Base-by-base conservation (phyloP, 2,888 invertebrate species). In the Conus canariensis region DNA sequence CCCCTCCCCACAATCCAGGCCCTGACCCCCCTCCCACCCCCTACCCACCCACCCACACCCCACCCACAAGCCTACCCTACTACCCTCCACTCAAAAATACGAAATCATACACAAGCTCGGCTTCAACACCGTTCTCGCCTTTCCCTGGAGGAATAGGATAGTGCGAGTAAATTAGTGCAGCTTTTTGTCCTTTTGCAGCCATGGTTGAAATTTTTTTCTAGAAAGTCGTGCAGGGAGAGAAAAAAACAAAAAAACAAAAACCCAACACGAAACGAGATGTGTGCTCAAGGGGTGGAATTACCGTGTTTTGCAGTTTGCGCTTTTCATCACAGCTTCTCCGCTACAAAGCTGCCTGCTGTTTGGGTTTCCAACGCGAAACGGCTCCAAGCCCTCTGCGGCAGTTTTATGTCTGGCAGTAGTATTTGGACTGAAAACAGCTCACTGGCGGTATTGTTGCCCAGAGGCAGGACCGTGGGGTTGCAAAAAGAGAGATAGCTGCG, bases 341-440 rank as follows among this genome's bases (percentile, higher is more conserved):
- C 64, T 86, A 86, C 86, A 86, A 86, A 86, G 74, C 87, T 22
- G 1, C 87, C 87, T 87, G 58, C 74, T 87, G 74, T 87, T 87
- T 87, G 64, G 45, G 58, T 74, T 74, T 74, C 87, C 16, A 87
- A 87, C 74, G 74, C 14, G 74, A 74, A 74, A 56, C 70, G 74
- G 87, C 56, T n/a, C 74, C 30, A n/a, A 58, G 74, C 64, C 59
- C 25, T 25, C 74, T 56, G n/a, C 74, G 87, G 25, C 74, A 87
- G 82, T 70, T 82, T 88, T 82, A 82, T 82, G 80, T 60, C 82
- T 77, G 22, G 80, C 16, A 45, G 60, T 60, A n/a, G 60, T 89
- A 58, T 89, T 89, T 89, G 70, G 89, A 85, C 60, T 89, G 85
- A 85, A 89, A 89, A 89, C 89, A 89, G 89, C 85, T 89, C 89